Conservation (phyloP, 2,797 vertebrate species). For the Ptychadena robeensis region DNA sequence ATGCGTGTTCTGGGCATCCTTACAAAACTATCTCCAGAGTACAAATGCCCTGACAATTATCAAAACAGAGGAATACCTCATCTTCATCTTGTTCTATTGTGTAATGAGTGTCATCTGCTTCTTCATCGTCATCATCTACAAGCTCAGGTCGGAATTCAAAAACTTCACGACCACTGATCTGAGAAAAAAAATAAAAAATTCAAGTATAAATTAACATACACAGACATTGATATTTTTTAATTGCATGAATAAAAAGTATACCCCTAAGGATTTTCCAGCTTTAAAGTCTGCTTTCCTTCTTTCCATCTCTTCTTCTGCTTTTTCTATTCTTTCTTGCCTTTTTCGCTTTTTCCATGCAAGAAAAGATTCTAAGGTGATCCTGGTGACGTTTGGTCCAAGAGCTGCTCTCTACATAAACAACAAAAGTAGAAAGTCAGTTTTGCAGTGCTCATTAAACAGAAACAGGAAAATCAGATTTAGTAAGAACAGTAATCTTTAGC, state of each 20-base stretch:
- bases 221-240: background rate
- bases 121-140: slow-evolving; percentile 91
- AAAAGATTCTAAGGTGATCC: slow-evolving; percentile 97
- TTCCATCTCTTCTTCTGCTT: slow-evolving; percentile 91
- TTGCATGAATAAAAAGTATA: slow-evolving; percentile 62
- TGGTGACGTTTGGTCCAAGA: slow-evolving; percentile 90
- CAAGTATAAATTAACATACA: background rate
- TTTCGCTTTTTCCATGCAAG: slow-evolving; percentile 98
- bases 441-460: background rate
- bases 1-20: too few relatives aligned
- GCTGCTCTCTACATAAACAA: slow-evolving; percentile 82
- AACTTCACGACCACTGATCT: slow-evolving; percentile 96
- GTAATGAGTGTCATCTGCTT: slow-evolving; percentile 89
- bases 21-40: too few relatives aligned
- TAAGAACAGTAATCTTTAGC: too few relatives aligned
- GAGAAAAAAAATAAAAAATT: background rate
- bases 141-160: slow-evolving; percentile 96
- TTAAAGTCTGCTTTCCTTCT: slow-evolving; percentile 97
- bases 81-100: slow-evolving; percentile 74
- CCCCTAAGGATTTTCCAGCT: slow-evolving; percentile 91
- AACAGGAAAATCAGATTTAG: background rate
- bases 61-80: slow-evolving; percentile 69
- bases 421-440: background rate
- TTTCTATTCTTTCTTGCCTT: slow-evolving; percentile 93
- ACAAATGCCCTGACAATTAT: background rate